Base-by-base conservation (phyloP, 2,113 vertebrate genomes). In the Siphamia tubifer region DNA sequence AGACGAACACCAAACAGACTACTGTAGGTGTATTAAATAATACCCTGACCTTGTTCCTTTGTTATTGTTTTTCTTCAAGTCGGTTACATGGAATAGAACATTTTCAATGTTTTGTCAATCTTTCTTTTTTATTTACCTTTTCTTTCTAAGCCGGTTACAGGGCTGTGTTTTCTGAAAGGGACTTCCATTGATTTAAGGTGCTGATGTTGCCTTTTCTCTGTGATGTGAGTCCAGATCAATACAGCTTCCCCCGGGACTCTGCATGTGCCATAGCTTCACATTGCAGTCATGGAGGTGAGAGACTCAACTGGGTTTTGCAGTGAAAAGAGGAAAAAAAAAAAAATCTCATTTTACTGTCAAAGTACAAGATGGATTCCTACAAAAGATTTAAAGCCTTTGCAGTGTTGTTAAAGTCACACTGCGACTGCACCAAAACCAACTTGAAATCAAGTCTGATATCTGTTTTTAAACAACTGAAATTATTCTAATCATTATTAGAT, bases 201-300 rank as follows among this genome's bases (percentile, higher is more conserved):
- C 87, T 83, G 80, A 88, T 83, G 76, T 38, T 53, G 86, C 86
- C 84, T 70, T 74, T 88, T 78, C 36, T 40, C 76, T 73, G 72
- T 48, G 84, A 88, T 83, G 78, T 63, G 82, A 84, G 64, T 71
- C 68, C 31, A 13, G 82, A 90, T 91, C 91, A 76, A 92, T 91
- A 83, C 31, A 31, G 31, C 38, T 54, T 81, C 70, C 57, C 19
- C 49, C 39, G 63, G 70, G 74, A 69, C 39, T 45, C 62, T 32
- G 68, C 67, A 63, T 69, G 81, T 71, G 63, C 58, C 72, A 74
- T 44, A 62, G 68, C 71, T 70, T 76, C 65, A 83, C 69, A 49
- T 79, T 84, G 75, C 82, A 78, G 67, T 43, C 64, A 49, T 70
- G 55, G 12, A 82, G 79, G 67, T 34, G 57, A 67, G 73, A 66